A percentile compares a stretch with the other conserved stretches of the same genome.
Evolutionary conservation across 1,140 invertebrate species (phyloP).

Genomic region (Drosophila repletoides): DNA sequence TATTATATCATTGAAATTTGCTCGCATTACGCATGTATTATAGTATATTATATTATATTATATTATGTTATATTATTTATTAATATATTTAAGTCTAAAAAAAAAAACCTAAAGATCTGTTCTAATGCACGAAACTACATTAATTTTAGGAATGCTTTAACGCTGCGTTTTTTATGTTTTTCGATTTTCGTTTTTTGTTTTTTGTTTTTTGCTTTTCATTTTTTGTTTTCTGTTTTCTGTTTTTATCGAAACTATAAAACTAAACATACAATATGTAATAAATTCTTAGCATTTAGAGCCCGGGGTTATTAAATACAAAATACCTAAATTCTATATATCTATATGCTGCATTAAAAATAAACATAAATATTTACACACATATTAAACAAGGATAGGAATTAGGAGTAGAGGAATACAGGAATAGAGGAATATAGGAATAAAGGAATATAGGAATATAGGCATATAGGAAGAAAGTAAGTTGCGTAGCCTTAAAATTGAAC

Average conservation of each 20-base stretch:
- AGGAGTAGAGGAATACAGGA: background rate
- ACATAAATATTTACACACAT: conserved; percentile 75
- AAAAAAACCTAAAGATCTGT: conserved; percentile 54
- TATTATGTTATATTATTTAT: conserved; percentile 42
- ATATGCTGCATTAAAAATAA: conserved; percentile 48
- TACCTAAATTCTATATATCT: conserved; percentile 38
- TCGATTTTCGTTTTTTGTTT: background rate
- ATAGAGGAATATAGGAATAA: background rate
- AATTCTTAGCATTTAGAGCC: conserved; percentile 55
- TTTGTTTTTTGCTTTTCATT: background rate
- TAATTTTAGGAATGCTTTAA: conserved; percentile 32
- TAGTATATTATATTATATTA: no score
- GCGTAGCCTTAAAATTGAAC: conserved; percentile 42
- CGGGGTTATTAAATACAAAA: conserved; percentile 46
- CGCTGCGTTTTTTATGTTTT: background rate
- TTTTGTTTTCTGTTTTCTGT: background rate
- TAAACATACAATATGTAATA: conserved; percentile 76
- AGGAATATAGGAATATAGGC: background rate
- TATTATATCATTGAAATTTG: conserved; percentile 9
- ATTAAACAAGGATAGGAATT: conserved; percentile 34
- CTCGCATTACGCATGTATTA: conserved; percentile 36
- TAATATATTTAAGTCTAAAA: conserved; percentile 33
- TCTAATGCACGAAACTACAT: conserved; percentile 68
- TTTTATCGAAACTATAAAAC: conserved; percentile 56
- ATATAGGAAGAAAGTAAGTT: conserved; percentile 27